Evolutionary conservation across 1,140 invertebrate genomes (phyloP).

Genomic region (Tribolium castaneum): DNA sequence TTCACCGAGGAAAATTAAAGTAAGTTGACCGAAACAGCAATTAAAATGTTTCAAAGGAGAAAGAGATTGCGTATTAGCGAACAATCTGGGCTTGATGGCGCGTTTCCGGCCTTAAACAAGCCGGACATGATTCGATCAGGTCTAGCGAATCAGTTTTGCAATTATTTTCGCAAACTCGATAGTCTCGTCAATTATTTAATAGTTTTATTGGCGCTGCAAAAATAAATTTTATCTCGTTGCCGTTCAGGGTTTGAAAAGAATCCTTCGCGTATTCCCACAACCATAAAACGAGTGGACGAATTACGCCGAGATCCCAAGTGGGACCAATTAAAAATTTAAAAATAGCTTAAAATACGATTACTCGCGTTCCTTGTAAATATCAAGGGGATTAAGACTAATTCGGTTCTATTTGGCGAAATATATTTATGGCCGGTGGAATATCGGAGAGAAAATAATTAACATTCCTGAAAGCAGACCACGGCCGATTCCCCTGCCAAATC

Average conservation of each 20-base stretch:
- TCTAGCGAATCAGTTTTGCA: background rate
- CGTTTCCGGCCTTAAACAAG: conserved; percentile 8
- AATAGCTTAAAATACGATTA: conserved; percentile 21
- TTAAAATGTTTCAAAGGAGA: background rate
- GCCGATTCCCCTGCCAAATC: background rate
- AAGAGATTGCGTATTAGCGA: background rate
- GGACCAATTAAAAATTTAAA: conserved; percentile 30
- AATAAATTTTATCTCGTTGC: background rate
- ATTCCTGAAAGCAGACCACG: background rate
- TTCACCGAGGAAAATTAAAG: conserved; percentile 8
- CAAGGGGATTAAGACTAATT: conserved; percentile 2
- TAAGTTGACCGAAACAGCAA: background rate
- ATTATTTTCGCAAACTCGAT: background rate
- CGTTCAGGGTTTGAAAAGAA: background rate
- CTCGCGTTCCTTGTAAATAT: conserved; percentile 3
- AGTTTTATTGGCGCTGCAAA: background rate
- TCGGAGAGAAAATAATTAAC: conserved; percentile 22
- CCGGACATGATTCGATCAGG: conserved; percentile 8
- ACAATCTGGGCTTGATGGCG: conserved; percentile 15
- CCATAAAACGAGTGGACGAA: background rate
- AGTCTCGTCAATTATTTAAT: background rate
- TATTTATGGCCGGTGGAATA: conserved; percentile 18
- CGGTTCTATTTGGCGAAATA: conserved; percentile 10
- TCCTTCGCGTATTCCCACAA: background rate
- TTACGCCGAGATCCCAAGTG: conserved; percentile 5